These are phyloP conservation scores for Caenorhabditis sp. DNA, from an alignment of 2,888 invertebrate genomes.

Conservation along the genomic window DNA sequence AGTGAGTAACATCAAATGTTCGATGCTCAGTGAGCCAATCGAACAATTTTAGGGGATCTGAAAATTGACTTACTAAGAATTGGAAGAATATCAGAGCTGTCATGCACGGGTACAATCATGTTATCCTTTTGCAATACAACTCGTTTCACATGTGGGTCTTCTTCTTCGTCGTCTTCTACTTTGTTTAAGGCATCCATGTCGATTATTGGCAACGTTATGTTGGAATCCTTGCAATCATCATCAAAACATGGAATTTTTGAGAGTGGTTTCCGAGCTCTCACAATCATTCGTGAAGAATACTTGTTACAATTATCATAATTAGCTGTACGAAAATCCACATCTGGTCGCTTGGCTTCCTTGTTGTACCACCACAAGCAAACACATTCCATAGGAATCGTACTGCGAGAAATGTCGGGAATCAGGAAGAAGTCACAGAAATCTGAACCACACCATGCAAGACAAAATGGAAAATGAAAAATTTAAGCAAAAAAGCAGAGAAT, in stretches of 20 bases:
- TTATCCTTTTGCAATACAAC: constrained; percentile 54
- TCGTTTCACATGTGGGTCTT: constrained; percentile 29
- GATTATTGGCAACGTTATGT: too few species aligned
- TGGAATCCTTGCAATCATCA: constrained; percentile 58
- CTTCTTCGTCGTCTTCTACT: constrained; percentile 2
- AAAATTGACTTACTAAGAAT: constrained; percentile 58
- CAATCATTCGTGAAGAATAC: constrained; percentile 66
- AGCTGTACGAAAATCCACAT: constrained; percentile 70
- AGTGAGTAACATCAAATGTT: constrained; percentile 73
- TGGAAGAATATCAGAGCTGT: not conserved
- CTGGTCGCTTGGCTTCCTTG: constrained; percentile 62
- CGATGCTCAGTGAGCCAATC: constrained; percentile 74
- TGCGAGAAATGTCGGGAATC: constrained; percentile 55
- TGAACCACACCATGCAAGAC: constrained; percentile 66
- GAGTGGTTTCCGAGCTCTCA: constrained; percentile 62
- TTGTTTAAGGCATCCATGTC: not conserved
- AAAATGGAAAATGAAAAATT: not conserved
- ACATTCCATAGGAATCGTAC: constrained; percentile 77
- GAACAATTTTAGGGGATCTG: constrained; percentile 80
- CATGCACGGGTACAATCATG: constrained; percentile 43
- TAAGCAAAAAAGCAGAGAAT: not conserved
- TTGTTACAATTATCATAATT: constrained; percentile 66
- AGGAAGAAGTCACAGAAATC: constrained; percentile 82
- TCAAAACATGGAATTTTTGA: constrained; percentile 63
- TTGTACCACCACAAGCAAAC: constrained; percentile 78